Percentiles rank a stretch among this genome's conserved stretches.
Conservation (phyloP, 2,113 vertebrate species). For the Pionites leucogaster region DNA sequence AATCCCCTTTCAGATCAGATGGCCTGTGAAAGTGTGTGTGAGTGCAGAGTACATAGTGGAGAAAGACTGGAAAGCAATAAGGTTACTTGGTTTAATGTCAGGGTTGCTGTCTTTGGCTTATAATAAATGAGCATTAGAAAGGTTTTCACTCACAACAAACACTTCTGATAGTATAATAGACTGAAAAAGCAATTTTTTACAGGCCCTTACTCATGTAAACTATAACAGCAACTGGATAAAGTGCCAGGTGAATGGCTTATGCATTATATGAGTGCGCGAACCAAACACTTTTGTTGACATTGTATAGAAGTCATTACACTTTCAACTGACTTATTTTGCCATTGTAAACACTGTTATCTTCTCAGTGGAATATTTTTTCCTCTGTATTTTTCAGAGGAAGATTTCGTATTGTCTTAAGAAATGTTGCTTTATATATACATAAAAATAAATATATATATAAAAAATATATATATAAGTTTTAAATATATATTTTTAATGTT, state of each 20-base stretch:
- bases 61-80: constrained; percentile 7
- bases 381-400: not conserved
- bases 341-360: constrained; percentile 1
- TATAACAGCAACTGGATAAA: constrained; percentile 3
- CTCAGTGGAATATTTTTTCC: not conserved
- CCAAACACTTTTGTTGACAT: constrained; percentile 39
- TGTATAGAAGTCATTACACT: constrained; percentile 27
- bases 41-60: not conserved
- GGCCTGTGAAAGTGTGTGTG: constrained; percentile 3
- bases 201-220: constrained; percentile 21
- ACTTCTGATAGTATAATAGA: constrained; percentile 36
- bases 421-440: not conserved
- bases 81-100: constrained; percentile 1
- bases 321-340: constrained; percentile 51
- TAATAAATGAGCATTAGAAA: constrained; percentile 12
- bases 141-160: constrained; percentile 29
- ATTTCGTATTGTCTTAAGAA: not conserved
- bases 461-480: not conserved
- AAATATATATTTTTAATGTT: not conserved
- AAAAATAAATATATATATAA: too few species aligned
- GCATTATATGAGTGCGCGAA: constrained; percentile 25
- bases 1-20: constrained; percentile 24
- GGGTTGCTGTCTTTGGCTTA: not conserved
- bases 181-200: constrained; percentile 28
- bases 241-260: constrained; percentile 4